Percentiles rank a stretch among this genome's conserved stretches.
phyloP scores from a whole-genome alignment of 2,113 vertebrate genomes.

The Channa argus region DNA sequence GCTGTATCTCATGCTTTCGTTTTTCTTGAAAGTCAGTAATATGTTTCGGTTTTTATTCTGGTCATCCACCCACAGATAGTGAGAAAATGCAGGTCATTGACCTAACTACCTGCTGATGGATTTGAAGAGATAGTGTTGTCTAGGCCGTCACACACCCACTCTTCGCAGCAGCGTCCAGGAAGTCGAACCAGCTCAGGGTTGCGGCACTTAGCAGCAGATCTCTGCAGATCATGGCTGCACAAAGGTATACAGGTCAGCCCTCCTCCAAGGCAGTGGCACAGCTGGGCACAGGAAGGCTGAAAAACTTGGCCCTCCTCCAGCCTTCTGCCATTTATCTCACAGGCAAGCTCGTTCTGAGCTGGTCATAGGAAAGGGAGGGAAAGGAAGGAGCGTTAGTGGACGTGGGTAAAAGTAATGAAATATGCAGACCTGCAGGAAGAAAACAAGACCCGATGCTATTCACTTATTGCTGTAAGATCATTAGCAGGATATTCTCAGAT shows the following conservation, averaged over 20 bases:
- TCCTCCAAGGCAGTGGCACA: slow-evolving; percentile 83
- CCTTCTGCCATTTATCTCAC: slow-evolving; percentile 81
- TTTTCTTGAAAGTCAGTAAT: neutral
- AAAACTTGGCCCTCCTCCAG: slow-evolving; percentile 86
- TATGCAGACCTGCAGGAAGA: neutral
- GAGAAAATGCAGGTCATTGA: neutral
- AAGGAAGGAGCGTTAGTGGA: neutral
- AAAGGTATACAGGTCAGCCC: slow-evolving; percentile 85
- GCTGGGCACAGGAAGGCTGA: slow-evolving; percentile 85
- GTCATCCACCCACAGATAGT: no score
- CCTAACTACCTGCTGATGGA: slow-evolving; percentile 67
- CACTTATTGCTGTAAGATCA: neutral
- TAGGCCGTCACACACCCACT: slow-evolving; percentile 84
- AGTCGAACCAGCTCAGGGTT: slow-evolving; percentile 76
- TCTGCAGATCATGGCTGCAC: slow-evolving; percentile 83
- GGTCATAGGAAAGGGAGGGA: slow-evolving; percentile 9
- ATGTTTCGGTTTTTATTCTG: neutral
- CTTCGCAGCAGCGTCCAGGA: slow-evolving; percentile 85
- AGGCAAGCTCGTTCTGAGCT: slow-evolving; percentile 82
- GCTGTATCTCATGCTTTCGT: neutral
- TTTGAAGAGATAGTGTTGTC: slow-evolving; percentile 55
- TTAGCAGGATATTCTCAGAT: neutral
- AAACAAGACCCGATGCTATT: no score
- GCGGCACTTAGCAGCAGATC: slow-evolving; percentile 84
- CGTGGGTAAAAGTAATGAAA: neutral